Evolutionary conservation across 2,113 vertebrate species (phyloP).

Genomic region (Oryzias celebensis): DNA sequence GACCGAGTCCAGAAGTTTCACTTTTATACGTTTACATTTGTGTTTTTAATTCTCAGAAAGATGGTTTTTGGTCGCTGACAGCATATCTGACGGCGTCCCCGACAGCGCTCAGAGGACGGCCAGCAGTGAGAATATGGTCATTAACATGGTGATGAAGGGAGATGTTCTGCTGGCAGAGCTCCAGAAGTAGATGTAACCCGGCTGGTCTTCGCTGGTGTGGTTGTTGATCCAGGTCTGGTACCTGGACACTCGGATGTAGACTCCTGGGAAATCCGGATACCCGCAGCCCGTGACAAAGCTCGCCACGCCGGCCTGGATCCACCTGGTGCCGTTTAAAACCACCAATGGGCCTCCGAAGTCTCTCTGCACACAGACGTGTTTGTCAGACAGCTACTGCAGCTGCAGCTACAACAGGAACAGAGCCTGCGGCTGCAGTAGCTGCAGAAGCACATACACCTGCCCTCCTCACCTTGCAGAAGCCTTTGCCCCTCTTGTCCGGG

Average conservation of each 20-base stretch:
- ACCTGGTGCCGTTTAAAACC: conserved; percentile 55
- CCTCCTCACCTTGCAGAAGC: conserved; percentile 69
- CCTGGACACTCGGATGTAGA: conserved; percentile 49
- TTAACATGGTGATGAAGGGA: background rate
- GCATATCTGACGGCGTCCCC: conserved; percentile 7
- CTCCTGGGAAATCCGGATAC: conserved; percentile 21
- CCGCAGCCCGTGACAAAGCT: conserved; percentile 83
- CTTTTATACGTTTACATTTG: no score
- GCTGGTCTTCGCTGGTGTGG: background rate
- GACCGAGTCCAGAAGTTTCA: no score
- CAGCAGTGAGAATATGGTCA: background rate
- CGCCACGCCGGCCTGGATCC: conserved; percentile 83
- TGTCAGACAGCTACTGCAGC: background rate
- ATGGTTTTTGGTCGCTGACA: background rate
- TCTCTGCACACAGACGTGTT: conserved; percentile 68
- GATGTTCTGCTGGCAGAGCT: accelerated
- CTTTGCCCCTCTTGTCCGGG: conserved; percentile 57
- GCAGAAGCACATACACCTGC: background rate
- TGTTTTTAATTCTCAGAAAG: no score
- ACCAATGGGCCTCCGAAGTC: conserved; percentile 87
- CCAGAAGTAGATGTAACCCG: conserved; percentile 29
- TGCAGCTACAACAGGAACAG: no score
- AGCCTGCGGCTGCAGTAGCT: background rate
- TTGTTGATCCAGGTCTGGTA: conserved; percentile 53
- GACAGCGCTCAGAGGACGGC: background rate